Percentiles rank a stretch among this genome's conserved stretches.
Conservation (phyloP, 1,140 invertebrate species). For the Apis cerana region DNA sequence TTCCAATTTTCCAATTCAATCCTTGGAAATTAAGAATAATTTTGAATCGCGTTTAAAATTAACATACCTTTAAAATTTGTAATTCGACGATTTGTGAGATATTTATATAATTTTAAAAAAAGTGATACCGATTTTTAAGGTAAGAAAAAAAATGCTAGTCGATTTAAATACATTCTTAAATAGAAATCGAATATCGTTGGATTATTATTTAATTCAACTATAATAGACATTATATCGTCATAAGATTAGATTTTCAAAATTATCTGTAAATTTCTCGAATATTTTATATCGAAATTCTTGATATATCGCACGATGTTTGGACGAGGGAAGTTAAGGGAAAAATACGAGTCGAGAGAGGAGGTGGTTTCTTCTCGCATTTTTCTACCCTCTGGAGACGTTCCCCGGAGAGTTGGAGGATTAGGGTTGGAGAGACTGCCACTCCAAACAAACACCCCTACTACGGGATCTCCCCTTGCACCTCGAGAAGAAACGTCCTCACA, state of each 20-base stretch:
- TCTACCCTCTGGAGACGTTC: slow-evolving; percentile 67
- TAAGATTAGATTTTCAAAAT: background rate
- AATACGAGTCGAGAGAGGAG: slow-evolving; percentile 36
- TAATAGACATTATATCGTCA: too few species aligned
- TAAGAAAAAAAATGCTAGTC: too few species aligned
- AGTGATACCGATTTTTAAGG: too few species aligned
- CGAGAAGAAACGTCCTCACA: slow-evolving; percentile 24
- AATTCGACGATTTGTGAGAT: too few species aligned
- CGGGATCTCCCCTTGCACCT: slow-evolving; percentile 25
- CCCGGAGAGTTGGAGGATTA: slow-evolving; percentile 75
- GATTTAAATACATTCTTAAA: too few species aligned
- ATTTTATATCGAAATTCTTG: background rate
- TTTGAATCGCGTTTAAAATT: too few species aligned
- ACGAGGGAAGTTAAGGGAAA: slow-evolving; percentile 48
- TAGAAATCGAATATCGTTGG: too few species aligned
- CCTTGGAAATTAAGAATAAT: too few species aligned
- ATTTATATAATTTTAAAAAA: too few species aligned
- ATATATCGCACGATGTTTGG: background rate
- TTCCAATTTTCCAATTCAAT: too few species aligned
- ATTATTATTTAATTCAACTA: too few species aligned
- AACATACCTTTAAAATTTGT: too few species aligned
- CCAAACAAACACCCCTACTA: slow-evolving; percentile 78
- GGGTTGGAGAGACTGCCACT: slow-evolving; percentile 76
- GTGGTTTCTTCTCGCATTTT: slow-evolving; percentile 65
- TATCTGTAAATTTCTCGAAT: background rate